Conservation (phyloP, 1,140 invertebrate species). For the Megalopta genalis region DNA sequence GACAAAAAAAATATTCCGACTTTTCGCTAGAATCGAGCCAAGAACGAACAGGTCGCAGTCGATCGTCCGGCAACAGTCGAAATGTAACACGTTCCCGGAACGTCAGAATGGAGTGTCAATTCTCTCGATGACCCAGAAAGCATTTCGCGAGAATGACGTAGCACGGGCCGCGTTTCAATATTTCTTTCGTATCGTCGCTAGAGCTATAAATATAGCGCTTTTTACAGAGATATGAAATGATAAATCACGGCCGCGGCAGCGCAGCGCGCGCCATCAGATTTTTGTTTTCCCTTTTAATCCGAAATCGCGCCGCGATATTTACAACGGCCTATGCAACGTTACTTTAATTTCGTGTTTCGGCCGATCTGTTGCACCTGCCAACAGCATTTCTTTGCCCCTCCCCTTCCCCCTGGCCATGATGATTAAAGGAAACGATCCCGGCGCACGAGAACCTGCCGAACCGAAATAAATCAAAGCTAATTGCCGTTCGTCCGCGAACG, state of each 20-base stretch:
- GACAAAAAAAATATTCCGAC: too few species aligned
- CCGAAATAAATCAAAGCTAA: too few species aligned
- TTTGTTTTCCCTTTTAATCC: background rate
- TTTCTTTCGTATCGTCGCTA: constrained; percentile 30
- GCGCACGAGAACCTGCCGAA: background rate
- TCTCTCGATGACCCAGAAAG: constrained; percentile 9
- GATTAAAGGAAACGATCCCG: background rate
- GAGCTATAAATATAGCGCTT: constrained; percentile 37
- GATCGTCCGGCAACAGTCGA: background rate
- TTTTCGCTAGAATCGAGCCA: too few species aligned
- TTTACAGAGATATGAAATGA: constrained; percentile 18
- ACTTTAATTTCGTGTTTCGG: too few species aligned
- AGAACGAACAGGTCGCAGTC: too few species aligned
- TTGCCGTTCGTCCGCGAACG: background rate
- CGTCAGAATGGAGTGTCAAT: background rate
- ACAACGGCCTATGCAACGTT: background rate
- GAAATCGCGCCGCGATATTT: background rate
- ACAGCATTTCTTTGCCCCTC: background rate
- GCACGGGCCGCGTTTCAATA: constrained; percentile 22
- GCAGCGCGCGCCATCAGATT: background rate
- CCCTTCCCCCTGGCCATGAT: background rate
- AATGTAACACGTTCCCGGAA: background rate
- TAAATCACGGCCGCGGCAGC: constrained; percentile 18
- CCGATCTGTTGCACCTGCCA: too few species aligned
- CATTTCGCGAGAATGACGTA: constrained; percentile 19